phyloP scores from a whole-genome alignment of 1,140 invertebrate species.

The Cecropterus lyciades region DNA sequence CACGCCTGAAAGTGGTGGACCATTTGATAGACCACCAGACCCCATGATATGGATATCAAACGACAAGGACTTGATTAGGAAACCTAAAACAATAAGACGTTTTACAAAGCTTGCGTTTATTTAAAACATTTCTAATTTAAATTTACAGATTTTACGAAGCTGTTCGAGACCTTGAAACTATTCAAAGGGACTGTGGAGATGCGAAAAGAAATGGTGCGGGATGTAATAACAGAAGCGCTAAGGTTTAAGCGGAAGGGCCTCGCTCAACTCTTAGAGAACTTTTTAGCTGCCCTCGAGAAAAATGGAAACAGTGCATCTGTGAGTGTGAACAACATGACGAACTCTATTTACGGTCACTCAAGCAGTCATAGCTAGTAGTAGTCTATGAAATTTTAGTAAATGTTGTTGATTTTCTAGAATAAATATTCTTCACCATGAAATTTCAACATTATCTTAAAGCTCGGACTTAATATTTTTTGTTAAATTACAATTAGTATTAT shows the following conservation, averaged over 20 bases:
- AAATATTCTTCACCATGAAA: conserved; percentile 24
- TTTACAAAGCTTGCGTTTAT: no score
- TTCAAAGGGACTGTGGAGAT: conserved; percentile 86
- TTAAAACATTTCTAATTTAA: not conserved
- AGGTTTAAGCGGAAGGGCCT: conserved; percentile 89
- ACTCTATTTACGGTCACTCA: conserved; percentile 52
- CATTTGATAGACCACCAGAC: no score
- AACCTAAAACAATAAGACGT: no score
- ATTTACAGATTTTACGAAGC: conserved; percentile 86
- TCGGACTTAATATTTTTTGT: conserved; percentile 31
- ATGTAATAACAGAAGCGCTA: conserved; percentile 88
- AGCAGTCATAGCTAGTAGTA: conserved; percentile 77
- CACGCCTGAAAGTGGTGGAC: no score
- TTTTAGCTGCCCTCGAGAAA: conserved; percentile 75
- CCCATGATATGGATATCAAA: no score
- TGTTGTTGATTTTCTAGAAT: conserved; percentile 34
- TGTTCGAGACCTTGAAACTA: conserved; percentile 87
- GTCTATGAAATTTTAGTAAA: conserved; percentile 32
- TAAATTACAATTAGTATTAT: conserved; percentile 28
- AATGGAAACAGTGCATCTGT: conserved; percentile 79
- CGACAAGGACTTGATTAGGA: no score
- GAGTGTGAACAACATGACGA: conserved; percentile 60
- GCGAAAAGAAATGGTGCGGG: conserved; percentile 86
- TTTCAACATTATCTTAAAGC: conserved; percentile 31
- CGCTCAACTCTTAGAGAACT: conserved; percentile 85